Evolutionary conservation across 1,140 invertebrate genomes (phyloP).

Genomic region (Lucilia cuprina): DNA sequence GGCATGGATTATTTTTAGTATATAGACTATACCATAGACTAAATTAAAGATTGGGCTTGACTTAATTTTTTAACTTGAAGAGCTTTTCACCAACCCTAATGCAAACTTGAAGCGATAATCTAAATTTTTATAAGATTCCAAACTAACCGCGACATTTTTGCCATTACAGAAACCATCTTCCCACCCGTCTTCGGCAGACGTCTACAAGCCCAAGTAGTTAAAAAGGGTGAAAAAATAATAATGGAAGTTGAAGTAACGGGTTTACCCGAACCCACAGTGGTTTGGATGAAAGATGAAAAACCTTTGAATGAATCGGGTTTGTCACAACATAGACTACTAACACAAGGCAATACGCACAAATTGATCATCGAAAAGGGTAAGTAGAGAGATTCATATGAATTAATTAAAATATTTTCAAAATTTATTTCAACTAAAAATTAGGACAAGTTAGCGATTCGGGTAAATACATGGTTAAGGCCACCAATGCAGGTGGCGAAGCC

Average conservation of each 20-base stretch:
- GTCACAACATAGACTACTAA: conserved; percentile 65
- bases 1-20: too few species aligned
- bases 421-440: not conserved
- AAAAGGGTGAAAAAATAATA: conserved; percentile 74
- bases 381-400: not conserved
- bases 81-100: too few species aligned
- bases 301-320: conserved; percentile 64
- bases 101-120: too few species aligned
- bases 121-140: too few species aligned
- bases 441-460: conserved; percentile 70
- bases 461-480: conserved; percentile 76
- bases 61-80: too few species aligned
- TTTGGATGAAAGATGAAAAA: conserved; percentile 78
- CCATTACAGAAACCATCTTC: conserved; percentile 73
- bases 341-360: conserved; percentile 72
- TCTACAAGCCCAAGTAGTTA: conserved; percentile 78
- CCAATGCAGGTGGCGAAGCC: conserved; percentile 78
- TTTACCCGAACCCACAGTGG: conserved; percentile 74
- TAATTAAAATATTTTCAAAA: too few species aligned
- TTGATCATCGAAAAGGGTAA: conserved; percentile 76
- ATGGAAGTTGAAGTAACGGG: conserved; percentile 83
- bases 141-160: not conserved
- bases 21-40: too few species aligned
- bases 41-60: too few species aligned
- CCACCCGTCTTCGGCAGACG: conserved; percentile 83